A percentile compares a stretch with the other conserved stretches of the same genome.
These are phyloP conservation scores for Drosophila murphyi DNA, from an alignment of 1,140 invertebrate genomes.

Conservation along the genomic window DNA sequence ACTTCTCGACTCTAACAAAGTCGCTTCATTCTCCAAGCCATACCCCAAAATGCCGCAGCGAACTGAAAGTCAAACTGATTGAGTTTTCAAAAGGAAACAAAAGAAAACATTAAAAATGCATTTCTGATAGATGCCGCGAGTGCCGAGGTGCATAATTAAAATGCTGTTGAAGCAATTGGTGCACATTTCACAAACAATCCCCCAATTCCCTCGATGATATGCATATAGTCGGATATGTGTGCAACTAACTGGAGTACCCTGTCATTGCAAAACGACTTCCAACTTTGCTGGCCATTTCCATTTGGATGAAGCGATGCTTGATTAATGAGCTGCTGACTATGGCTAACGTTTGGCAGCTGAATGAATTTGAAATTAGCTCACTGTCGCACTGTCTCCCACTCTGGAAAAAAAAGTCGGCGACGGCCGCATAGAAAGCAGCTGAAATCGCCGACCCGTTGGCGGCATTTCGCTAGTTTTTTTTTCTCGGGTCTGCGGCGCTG, in stretches of 20 bases:
- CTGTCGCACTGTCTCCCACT: slow-evolving; percentile 47
- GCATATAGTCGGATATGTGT: not conserved
- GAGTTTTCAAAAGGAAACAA: slow-evolving; percentile 58
- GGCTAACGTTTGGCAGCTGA: slow-evolving; percentile 61
- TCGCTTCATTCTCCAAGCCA: slow-evolving; percentile 23
- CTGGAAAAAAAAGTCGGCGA: slow-evolving; percentile 42
- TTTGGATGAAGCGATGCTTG: slow-evolving; percentile 39
- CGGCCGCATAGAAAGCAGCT: slow-evolving; percentile 68
- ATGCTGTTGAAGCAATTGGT: slow-evolving; percentile 39
- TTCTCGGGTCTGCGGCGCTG: slow-evolving; percentile 42
- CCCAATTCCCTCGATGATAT: slow-evolving; percentile 11
- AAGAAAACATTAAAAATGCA: slow-evolving; percentile 26
- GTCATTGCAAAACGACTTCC: slow-evolving; percentile 74
- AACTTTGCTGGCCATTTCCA: slow-evolving; percentile 39
- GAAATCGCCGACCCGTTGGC: slow-evolving; percentile 22
- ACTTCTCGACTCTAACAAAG: slow-evolving; percentile 24
- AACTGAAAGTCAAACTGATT: slow-evolving; percentile 64
- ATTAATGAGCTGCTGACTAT: slow-evolving; percentile 74
- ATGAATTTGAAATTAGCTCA: slow-evolving; percentile 78
- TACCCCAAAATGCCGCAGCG: slow-evolving; percentile 3
- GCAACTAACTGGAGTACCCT: slow-evolving; percentile 45
- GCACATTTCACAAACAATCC: slow-evolving; percentile 63
- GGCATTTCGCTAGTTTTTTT: slow-evolving; percentile 46
- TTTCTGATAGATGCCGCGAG: slow-evolving; percentile 58
- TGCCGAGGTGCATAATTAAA: slow-evolving; percentile 69